These are phyloP conservation scores for Geococcyx californianus DNA, from an alignment of 2,113 vertebrate genomes.

Conservation along the genomic window DNA sequence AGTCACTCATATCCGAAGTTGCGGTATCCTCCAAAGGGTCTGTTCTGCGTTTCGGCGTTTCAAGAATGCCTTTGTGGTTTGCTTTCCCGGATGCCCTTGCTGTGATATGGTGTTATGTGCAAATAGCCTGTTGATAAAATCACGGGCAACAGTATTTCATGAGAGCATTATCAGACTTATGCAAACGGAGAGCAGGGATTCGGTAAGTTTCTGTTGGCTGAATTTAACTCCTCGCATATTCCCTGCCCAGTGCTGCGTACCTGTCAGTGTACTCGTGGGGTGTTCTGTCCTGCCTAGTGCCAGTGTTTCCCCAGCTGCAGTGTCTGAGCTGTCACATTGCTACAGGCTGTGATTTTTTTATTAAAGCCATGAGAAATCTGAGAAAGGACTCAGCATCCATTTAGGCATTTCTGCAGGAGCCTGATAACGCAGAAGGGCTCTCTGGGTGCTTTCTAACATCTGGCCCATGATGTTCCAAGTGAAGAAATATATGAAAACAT, in stretches of 20 bases:
- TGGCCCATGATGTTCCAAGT: neutral
- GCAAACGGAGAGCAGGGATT: neutral
- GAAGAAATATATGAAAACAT: conserved; percentile 43
- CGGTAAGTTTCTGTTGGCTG: neutral
- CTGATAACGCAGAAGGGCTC: neutral
- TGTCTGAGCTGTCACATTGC: neutral
- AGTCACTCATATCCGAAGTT: neutral
- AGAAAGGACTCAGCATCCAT: neutral
- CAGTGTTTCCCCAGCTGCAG: neutral
- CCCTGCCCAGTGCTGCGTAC: rapidly evolving
- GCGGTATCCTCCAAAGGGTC: conserved; percentile 4
- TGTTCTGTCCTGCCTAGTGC: neutral
- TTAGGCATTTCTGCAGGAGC: neutral
- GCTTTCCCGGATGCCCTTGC: neutral
- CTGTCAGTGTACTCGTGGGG: neutral
- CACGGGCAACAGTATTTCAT: rapidly evolving
- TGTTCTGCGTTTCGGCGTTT: conserved; percentile 11
- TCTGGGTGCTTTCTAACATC: conserved; percentile 10
- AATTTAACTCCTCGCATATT: neutral
- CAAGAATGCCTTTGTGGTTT: neutral
- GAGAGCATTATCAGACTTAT: neutral
- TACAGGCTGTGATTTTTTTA: neutral
- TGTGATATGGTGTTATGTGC: rapidly evolving
- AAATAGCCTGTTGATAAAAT: neutral
- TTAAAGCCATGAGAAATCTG: neutral